Evolutionary conservation across 2,113 vertebrate genomes (phyloP).

Genomic region (Carlito syrichta): DNA sequence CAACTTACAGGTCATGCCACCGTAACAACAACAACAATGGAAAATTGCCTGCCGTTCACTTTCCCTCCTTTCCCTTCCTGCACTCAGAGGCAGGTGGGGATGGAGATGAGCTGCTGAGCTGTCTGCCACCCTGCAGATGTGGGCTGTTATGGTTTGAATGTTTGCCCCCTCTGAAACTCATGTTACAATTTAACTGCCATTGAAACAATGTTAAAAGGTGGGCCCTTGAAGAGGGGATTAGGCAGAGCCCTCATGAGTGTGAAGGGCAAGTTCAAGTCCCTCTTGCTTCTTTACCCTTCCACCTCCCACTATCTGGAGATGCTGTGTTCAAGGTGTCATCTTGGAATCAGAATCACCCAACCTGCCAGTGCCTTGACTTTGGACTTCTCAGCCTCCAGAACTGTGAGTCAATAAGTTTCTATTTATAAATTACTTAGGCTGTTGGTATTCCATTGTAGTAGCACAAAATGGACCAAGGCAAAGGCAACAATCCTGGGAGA

Average conservation of each 20-base stretch:
- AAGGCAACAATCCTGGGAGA: background rate
- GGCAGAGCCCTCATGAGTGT: background rate
- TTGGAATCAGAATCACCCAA: background rate
- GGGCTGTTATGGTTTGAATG: background rate
- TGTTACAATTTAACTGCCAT: background rate
- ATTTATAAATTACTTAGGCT: background rate
- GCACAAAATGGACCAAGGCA: background rate
- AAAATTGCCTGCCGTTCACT: background rate
- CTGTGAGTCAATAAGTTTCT: background rate
- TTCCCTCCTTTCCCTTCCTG: background rate
- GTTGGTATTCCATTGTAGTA: background rate
- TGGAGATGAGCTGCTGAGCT: background rate
- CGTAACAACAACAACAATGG: background rate
- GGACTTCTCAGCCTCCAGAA: background rate
- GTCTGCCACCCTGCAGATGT: background rate
- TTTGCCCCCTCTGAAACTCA: background rate
- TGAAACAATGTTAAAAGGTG: background rate
- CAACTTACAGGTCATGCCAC: background rate
- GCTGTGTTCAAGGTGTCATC: background rate
- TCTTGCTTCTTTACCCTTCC: background rate
- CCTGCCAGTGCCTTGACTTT: background rate
- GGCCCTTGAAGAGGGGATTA: background rate
- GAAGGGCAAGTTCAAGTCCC: background rate
- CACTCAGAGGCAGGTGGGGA: no score
- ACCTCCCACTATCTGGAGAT: background rate